Percentiles rank a stretch among this genome's conserved stretches.
phyloP scores from a whole-genome alignment of 2,888 invertebrate genomes.

The Drosophila neonasuta region DNA sequence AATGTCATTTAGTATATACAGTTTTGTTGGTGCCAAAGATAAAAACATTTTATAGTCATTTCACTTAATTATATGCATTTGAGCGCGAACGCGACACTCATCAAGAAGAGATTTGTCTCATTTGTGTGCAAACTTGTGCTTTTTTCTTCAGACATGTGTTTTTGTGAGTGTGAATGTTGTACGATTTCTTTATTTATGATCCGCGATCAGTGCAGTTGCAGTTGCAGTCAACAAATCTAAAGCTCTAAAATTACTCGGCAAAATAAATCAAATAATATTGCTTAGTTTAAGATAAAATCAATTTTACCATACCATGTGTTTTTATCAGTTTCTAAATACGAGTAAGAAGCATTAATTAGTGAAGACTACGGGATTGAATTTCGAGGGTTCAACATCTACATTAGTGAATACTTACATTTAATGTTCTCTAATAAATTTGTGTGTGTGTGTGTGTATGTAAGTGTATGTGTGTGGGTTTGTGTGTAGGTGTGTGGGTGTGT shows the following conservation, averaged over 20 bases:
- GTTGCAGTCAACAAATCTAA: conserved; percentile 15
- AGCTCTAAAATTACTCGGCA: not conserved
- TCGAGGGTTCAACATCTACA: not conserved
- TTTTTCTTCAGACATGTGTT: not conserved
- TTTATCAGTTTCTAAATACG: not conserved
- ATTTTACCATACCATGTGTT: not conserved
- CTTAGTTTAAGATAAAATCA: not conserved
- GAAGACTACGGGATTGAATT: not conserved
- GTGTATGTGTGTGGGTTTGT: not conserved
- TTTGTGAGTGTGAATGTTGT: conserved; percentile 10
- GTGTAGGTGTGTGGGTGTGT: not conserved
- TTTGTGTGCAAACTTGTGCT: not conserved
- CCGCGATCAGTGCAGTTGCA: conserved; percentile 8
- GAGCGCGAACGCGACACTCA: conserved; percentile 3
- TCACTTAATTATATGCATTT: not conserved
- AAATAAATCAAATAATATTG: not conserved
- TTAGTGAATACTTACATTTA: not conserved
- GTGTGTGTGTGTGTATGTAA: not conserved
- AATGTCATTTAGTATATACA: not conserved
- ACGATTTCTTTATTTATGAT: conserved; percentile 1
- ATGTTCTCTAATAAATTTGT: not conserved
- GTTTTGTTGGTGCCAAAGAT: not conserved
- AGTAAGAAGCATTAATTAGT: conserved; percentile 1
- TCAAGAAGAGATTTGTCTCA: not conserved
- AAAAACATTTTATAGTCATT: not conserved